Base-by-base conservation (phyloP, 2,797 vertebrate genomes). In the Parauchenoglanis punctatus region DNA sequence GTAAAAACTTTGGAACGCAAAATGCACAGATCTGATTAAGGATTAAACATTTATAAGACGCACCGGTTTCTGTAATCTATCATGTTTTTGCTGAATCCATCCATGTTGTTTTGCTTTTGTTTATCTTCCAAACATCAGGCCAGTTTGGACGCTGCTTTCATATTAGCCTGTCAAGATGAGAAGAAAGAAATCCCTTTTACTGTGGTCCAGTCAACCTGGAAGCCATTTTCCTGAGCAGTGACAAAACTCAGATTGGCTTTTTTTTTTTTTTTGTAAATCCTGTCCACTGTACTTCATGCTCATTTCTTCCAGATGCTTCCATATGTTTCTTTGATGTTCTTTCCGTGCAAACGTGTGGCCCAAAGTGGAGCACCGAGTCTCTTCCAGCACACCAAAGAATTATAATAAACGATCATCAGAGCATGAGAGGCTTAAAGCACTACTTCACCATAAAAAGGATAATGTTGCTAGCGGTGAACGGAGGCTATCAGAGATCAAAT, bases 281-380 rank as follows among this genome's bases (percentile, higher is more conserved):
- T 65, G 75, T 84, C 63, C 35, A 25, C 15, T 52, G 31, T 46
- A 63, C 59, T 77, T 72, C 59, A 58, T 35, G 0, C 76, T 84
- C 52, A 86, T 80, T 80, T 80, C 58, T 90, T 54, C 87, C 85
- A 89, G 85, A 88, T 91, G 89, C 81, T 84, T 68, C 11, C 46
- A 83, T 63, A 49, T 49, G 49, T 10, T 49, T 49, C 87, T 87
- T 78, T 25, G 68, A 86, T 81, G 56, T 72, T 28, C 63, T 78
- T 23, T 73, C 28, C 23, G 31, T 52, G 18, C 10, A 23, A 77
- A 56, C 2, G 7, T 25, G 3, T 35, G 15, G n/a, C 12, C 31
- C 54, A 83, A 73, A 83, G 46, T 44, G 10, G 49, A 63, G 78
- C 31, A 65, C 54, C 2, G 28, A 67, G 65, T 44, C 35, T 61